A percentile compares a stretch with the other conserved stretches of the same genome.
phyloP scores from a whole-genome alignment of 2,888 invertebrate species.

The Ophioninae sp. region DNA sequence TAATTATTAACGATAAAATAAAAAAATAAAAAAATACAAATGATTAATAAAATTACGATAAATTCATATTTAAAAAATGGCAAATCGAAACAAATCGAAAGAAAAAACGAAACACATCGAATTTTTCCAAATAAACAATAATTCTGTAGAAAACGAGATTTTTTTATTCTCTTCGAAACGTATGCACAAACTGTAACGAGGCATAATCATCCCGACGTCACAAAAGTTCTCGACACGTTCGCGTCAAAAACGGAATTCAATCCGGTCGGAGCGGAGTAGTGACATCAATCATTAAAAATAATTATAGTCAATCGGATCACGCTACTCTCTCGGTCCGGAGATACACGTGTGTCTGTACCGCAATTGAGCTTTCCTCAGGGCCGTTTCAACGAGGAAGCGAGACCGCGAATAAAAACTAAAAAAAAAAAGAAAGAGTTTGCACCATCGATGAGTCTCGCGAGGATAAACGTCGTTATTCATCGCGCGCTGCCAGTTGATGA shows the following conservation, averaged over 20 bases:
- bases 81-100: too few species aligned
- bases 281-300: constrained; percentile 65
- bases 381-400: constrained; percentile 1
- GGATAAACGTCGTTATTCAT: constrained; percentile 11
- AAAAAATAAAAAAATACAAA: neutral
- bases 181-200: neutral
- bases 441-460: constrained; percentile 23
- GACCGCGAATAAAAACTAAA: constrained; percentile 9
- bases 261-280: constrained; percentile 54
- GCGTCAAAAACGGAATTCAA: constrained; percentile 54
- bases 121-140: too few species aligned
- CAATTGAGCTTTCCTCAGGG: constrained; percentile 21
- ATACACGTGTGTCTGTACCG: constrained; percentile 3
- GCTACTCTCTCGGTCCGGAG: constrained; percentile 41
- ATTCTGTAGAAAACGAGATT: neutral
- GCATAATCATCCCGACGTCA: neutral
- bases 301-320: constrained; percentile 63
- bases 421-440: constrained; percentile 9
- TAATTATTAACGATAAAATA: too few species aligned
- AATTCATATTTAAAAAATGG: too few species aligned
- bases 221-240: constrained; percentile 38
- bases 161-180: neutral
- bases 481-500: neutral
- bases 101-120: too few species aligned
- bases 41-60: too few species aligned